Evolutionary conservation across 2,888 invertebrate species (phyloP), one percentile per base, ranked within the genome.

Genomic region (Cheilosia soror): DNA sequence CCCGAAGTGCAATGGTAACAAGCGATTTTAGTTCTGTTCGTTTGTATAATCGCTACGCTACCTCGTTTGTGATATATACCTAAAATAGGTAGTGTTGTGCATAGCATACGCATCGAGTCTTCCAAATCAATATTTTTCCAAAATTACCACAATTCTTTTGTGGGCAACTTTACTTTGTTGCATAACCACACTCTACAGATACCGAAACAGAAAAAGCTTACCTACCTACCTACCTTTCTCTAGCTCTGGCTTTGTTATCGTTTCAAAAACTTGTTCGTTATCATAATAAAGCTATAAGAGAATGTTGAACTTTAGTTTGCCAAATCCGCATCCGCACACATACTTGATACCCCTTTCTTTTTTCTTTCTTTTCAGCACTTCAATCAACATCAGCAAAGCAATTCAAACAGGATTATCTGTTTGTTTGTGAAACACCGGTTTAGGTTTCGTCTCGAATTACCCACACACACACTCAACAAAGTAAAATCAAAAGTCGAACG

Each of bases 391-490:
- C 33, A 29, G 49, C 4, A 42, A 55, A 29, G 49, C 4, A 42
- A 55, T 4, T 37, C 37, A 37, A 62, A 68, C 37, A 33, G 49
- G 29, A 51, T 49, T 71, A 66, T 63, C 7, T 55, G 44, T 6
- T 53, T 33, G 11, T 37, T 58, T 27, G 40, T 13, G 40, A 53
- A 65, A 68, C 62, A 69, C 73, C 81, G 63, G 76, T 76, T 68
- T 55, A 71, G 51, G 69, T 69, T 68, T 55, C 15, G 25, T 20
- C 27, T 11, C 5, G 25, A 57, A 57, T 55, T 55, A 66, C 0
- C 40, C 47, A 49, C 37, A 15, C 20, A 15, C 20, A n/a, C 5
- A 11, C 1, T 47, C n/a, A 31, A 44, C 44, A 57, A 37, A 55
- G 27, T 0, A 47, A 20, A 44, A 47, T 33, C 2, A 7, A 49